A percentile compares a stretch with the other conserved stretches of the same genome.
Evolutionary conservation across 2,888 invertebrate species (phyloP).

Genomic region (Cryptocephalus moraei): DNA sequence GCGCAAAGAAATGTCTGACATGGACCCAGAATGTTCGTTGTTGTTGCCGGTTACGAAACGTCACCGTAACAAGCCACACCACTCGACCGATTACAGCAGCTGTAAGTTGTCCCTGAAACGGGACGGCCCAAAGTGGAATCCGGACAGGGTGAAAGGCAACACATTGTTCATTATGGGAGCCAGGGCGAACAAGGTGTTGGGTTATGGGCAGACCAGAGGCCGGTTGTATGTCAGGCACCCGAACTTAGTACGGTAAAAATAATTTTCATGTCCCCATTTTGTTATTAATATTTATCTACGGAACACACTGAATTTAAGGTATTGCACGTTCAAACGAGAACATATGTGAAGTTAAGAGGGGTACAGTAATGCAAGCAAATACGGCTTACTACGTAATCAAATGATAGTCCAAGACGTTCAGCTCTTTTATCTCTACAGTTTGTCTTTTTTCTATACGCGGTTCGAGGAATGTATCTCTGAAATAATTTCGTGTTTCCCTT

Average conservation of each 20-base stretch:
- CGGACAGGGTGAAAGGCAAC: conserved; percentile 57
- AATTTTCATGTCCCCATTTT: not conserved
- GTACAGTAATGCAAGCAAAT: too few relatives aligned
- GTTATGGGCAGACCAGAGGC: conserved; percentile 65
- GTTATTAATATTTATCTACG: too few relatives aligned
- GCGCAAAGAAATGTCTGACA: conserved; percentile 52
- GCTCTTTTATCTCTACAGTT: too few relatives aligned
- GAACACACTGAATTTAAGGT: too few relatives aligned
- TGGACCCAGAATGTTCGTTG: conserved; percentile 46
- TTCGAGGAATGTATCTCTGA: too few relatives aligned
- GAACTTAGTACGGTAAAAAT: conserved; percentile 47
- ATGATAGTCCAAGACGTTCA: too few relatives aligned
- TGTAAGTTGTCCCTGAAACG: conserved; percentile 40
- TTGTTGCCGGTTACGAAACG: conserved; percentile 26
- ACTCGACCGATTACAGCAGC: conserved; percentile 36
- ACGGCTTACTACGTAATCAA: too few relatives aligned
- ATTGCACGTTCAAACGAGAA: too few relatives aligned
- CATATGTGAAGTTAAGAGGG: too few relatives aligned
- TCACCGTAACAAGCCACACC: conserved; percentile 21
- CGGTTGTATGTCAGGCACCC: conserved; percentile 68
- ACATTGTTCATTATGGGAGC: conserved; percentile 74
- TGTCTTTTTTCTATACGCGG: too few relatives aligned
- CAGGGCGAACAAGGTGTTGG: conserved; percentile 61
- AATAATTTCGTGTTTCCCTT: too few relatives aligned
- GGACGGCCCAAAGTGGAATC: conserved; percentile 63